Percentiles rank a stretch among this genome's conserved stretches.
Conservation (phyloP, 2,797 vertebrate species). For the Pipistrellus kuhlii region DNA sequence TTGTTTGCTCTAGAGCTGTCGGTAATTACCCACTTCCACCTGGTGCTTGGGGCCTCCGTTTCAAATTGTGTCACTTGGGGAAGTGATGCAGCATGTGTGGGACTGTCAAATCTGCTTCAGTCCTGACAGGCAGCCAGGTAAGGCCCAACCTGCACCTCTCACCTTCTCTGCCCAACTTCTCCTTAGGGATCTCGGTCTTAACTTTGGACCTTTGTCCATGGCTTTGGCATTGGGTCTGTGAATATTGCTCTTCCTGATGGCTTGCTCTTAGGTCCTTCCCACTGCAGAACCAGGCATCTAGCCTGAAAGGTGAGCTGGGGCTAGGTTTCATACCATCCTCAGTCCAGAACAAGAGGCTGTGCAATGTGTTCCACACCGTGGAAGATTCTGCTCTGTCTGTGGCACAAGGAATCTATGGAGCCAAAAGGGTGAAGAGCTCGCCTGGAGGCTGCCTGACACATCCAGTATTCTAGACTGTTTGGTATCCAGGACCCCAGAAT, state of each 20-base stretch:
- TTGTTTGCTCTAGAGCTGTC: conserved; percentile 31
- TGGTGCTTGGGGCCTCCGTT: neutral
- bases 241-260: neutral
- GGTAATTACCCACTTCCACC: conserved; percentile 65
- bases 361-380: neutral
- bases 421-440: neutral
- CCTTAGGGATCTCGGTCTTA: neutral
- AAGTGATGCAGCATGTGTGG: accelerated
- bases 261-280: neutral
- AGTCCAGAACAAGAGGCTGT: neutral
- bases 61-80: neutral
- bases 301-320: neutral
- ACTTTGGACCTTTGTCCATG: neutral
- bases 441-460: too few relatives aligned
- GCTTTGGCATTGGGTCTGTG: neutral
- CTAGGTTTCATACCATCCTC: neutral
- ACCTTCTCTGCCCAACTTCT: neutral
- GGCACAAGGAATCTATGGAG: neutral
- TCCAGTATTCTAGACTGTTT: neutral
- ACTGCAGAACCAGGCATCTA: accelerated
- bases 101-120: neutral
- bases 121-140: neutral
- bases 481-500: neutral
- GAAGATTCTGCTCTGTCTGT: neutral
- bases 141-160: neutral